A percentile compares a stretch with the other conserved stretches of the same genome.
These are phyloP conservation scores for Zaprionus camerounensis DNA, from an alignment of 1,140 invertebrate genomes.

Conservation along the genomic window DNA sequence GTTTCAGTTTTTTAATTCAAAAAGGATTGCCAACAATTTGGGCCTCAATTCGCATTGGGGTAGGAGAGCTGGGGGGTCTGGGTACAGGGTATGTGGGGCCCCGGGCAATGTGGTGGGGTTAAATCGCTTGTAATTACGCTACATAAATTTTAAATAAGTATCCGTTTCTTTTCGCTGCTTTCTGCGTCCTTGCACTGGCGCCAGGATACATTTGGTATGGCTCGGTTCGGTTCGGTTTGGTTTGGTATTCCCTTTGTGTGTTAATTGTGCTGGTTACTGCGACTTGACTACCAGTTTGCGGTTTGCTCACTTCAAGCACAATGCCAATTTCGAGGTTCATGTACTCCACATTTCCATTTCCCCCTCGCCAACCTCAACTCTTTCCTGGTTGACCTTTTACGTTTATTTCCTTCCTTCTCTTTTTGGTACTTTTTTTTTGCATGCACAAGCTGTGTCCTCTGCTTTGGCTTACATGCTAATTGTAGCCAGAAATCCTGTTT, in stretches of 20 bases:
- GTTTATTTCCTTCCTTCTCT: not conserved
- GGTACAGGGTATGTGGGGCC: slow-evolving; percentile 15
- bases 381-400: slow-evolving; percentile 29
- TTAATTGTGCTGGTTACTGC: slow-evolving; percentile 70
- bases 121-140: slow-evolving; percentile 82
- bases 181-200: slow-evolving; percentile 56
- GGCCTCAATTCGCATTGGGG: slow-evolving; percentile 12
- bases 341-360: slow-evolving; percentile 26
- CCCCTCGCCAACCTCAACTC: not conserved
- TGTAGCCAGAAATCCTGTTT: slow-evolving; percentile 82
- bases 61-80: not conserved
- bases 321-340: slow-evolving; percentile 70
- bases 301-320: slow-evolving; percentile 58
- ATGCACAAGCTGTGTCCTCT: slow-evolving; percentile 43
- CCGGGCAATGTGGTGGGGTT: slow-evolving; percentile 60
- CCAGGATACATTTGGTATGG: slow-evolving; percentile 35
- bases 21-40: slow-evolving; percentile 47
- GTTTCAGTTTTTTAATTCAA: slow-evolving; percentile 70
- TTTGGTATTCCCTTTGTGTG: slow-evolving; percentile 68
- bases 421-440: slow-evolving; percentile 15
- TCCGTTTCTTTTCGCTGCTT: slow-evolving; percentile 80
- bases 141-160: slow-evolving; percentile 83
- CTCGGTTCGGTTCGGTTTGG: not conserved
- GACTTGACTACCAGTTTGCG: slow-evolving; percentile 48
- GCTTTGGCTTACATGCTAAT: slow-evolving; percentile 76